Conservation (phyloP, 2,888 invertebrate genomes). For the Xanthia icteritia region DNA sequence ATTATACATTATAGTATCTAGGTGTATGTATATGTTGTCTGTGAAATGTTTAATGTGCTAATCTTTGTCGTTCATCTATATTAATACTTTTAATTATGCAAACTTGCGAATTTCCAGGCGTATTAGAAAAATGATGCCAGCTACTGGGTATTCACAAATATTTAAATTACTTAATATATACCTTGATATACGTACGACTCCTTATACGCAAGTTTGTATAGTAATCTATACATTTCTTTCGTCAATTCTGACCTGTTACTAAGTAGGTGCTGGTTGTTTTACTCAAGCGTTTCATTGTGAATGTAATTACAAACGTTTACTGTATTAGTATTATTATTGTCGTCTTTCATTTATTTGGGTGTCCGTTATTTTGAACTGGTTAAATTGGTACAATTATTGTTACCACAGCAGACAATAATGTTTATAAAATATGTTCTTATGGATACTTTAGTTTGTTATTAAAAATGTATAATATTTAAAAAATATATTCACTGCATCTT, state of each 20-base stretch:
- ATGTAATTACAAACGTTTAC: constrained; percentile 22
- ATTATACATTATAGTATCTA: constrained; percentile 47
- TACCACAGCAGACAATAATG: constrained; percentile 29
- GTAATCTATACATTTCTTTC: constrained; percentile 43
- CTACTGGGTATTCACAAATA: neutral
- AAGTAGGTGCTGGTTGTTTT: constrained; percentile 34
- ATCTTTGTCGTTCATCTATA: constrained; percentile 39
- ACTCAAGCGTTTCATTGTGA: constrained; percentile 27
- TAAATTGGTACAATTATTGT: neutral
- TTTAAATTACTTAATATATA: neutral
- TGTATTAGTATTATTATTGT: constrained; percentile 52
- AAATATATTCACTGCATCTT: neutral
- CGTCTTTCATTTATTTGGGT: constrained; percentile 10
- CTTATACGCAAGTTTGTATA: constrained; percentile 37
- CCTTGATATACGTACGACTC: neutral
- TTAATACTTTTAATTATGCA: constrained; percentile 11
- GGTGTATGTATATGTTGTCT: constrained; percentile 48
- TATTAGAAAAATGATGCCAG: neutral
- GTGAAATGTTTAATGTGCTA: constrained; percentile 46
- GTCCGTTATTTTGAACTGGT: constrained; percentile 26
- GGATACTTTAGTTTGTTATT: neutral
- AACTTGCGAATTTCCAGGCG: constrained; percentile 19
- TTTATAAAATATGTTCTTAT: neutral
- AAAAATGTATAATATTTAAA: neutral
- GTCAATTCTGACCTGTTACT: constrained; percentile 53